A percentile compares a stretch with the other conserved stretches of the same genome.
Conservation (phyloP, 2,888 invertebrate species). For the Cosmopolites sordidus region DNA sequence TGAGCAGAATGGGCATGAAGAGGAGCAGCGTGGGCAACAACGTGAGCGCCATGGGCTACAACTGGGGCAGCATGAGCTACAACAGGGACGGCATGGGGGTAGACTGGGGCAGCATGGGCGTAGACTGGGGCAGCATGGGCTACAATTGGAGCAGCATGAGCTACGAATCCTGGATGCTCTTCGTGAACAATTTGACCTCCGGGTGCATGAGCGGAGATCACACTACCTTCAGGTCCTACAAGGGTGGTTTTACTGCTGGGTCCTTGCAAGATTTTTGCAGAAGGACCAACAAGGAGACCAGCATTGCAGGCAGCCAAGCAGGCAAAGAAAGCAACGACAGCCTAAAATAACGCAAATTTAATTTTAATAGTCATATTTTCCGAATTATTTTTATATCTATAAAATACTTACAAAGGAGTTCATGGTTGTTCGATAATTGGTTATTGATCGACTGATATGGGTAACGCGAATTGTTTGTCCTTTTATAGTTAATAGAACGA, state of each 20-base stretch:
- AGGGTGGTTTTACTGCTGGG: constrained; percentile 33
- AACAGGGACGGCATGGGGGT: background rate
- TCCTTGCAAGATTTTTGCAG: constrained; percentile 29
- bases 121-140: constrained; percentile 16
- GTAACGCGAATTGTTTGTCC: background rate
- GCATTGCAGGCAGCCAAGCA: constrained; percentile 23
- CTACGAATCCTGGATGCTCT: constrained; percentile 14
- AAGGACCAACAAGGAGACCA: constrained; percentile 19
- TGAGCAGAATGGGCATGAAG: background rate
- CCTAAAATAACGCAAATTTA: constrained; percentile 14
- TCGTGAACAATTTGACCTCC: constrained; percentile 30
- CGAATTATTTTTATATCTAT: too few species aligned
- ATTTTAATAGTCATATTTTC: too few species aligned
- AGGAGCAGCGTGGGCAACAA: constrained; percentile 4
- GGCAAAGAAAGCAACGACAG: constrained; percentile 17
- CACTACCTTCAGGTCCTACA: constrained; percentile 34
- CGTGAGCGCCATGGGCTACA: constrained; percentile 8
- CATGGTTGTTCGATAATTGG: constrained; percentile 8
- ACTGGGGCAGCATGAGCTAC: constrained; percentile 11
- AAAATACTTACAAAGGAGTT: constrained; percentile 17
- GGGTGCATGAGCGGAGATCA: constrained; percentile 29
- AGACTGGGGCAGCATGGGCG: constrained; percentile 10
- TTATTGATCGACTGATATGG: constrained; percentile 1
- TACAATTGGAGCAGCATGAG: constrained; percentile 21
- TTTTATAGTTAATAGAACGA: constrained; percentile 8